Conservation (phyloP, 1,140 invertebrate species). For the Pseudomyrmex pallidus region DNA sequence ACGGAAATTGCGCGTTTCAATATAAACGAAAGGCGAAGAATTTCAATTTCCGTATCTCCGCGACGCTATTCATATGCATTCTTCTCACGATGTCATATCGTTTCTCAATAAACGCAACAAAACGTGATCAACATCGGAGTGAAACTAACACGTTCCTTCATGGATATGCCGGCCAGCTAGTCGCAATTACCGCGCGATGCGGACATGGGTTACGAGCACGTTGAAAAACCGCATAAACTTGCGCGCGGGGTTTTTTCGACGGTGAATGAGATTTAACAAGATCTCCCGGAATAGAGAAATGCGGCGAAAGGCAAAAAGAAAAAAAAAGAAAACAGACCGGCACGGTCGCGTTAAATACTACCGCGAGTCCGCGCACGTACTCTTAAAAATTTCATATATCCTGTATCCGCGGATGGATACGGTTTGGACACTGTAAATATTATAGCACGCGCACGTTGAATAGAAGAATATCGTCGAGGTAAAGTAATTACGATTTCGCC, state of each 20-base stretch:
- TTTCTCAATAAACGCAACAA: conserved; percentile 52
- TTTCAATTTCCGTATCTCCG: conserved; percentile 38
- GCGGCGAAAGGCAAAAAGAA: conserved; percentile 31
- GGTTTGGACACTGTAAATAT: conserved; percentile 49
- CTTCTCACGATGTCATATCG: conserved; percentile 16
- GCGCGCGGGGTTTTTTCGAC: conserved; percentile 33
- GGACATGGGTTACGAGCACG: conserved; percentile 24
- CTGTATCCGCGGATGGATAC: conserved; percentile 30
- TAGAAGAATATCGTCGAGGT: conserved; percentile 4
- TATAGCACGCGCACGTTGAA: conserved; percentile 6
- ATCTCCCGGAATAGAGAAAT: conserved; percentile 28
- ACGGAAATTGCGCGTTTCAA: background rate
- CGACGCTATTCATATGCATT: conserved; percentile 28
- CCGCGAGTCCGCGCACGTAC: conserved; percentile 35
- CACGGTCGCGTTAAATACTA: conserved; percentile 37
- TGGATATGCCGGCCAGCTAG: conserved; percentile 30
- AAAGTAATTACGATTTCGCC: conserved; percentile 19
- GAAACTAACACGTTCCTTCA: conserved; percentile 22
- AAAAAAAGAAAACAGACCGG: background rate
- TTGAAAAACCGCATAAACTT: conserved; percentile 53
- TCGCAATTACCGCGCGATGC: conserved; percentile 53
- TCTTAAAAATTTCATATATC: conserved; percentile 43
- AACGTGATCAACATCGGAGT: conserved; percentile 44
- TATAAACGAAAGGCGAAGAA: background rate
- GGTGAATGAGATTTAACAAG: conserved; percentile 61